phyloP scores from a whole-genome alignment of 37 sponge, comb jelly and placozoan genomes.

The Ianthella basta region DNA sequence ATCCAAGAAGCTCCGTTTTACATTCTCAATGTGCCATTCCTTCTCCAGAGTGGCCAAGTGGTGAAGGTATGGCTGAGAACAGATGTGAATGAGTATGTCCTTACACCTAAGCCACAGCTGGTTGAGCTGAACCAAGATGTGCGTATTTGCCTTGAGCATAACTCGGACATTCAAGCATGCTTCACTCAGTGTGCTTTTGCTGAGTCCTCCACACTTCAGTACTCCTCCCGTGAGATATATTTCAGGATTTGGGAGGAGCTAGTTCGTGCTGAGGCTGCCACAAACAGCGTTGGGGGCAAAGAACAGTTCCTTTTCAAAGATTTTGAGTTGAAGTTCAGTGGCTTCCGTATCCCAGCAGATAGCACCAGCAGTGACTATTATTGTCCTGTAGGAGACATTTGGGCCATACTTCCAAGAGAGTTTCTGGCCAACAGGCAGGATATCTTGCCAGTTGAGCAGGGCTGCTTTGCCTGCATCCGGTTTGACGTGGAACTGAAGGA shows the following conservation, averaged over 20 bases:
- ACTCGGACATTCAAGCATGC: constrained; percentile 55
- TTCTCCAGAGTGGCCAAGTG: background rate
- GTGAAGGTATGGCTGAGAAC: constrained; percentile 58
- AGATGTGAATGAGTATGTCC: constrained; percentile 33
- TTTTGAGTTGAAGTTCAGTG: constrained; percentile 46
- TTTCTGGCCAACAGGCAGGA: constrained; percentile 17
- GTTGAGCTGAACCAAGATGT: constrained; percentile 50
- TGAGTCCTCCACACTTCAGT: constrained; percentile 38
- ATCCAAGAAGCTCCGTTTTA: background rate
- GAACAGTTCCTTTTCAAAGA: constrained; percentile 22
- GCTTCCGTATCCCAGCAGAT: background rate
- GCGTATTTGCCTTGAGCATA: constrained; percentile 70
- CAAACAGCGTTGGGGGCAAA: constrained; percentile 43
- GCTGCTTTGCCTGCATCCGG: constrained; percentile 67
- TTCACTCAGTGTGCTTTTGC: constrained; percentile 49
- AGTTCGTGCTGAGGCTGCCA: constrained; percentile 67
- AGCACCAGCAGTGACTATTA: constrained; percentile 40
- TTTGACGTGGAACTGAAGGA: constrained; percentile 35
- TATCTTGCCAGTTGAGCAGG: constrained; percentile 50
- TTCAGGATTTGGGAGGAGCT: constrained; percentile 57
- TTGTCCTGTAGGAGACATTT: constrained; percentile 16
- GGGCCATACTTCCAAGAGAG: constrained; percentile 18
- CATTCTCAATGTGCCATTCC: background rate
- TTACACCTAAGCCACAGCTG: constrained; percentile 58
- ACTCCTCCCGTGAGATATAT: constrained; percentile 44